Conservation (phyloP, 2,797 vertebrate species). For the Muraenolepis orangiensis region DNA sequence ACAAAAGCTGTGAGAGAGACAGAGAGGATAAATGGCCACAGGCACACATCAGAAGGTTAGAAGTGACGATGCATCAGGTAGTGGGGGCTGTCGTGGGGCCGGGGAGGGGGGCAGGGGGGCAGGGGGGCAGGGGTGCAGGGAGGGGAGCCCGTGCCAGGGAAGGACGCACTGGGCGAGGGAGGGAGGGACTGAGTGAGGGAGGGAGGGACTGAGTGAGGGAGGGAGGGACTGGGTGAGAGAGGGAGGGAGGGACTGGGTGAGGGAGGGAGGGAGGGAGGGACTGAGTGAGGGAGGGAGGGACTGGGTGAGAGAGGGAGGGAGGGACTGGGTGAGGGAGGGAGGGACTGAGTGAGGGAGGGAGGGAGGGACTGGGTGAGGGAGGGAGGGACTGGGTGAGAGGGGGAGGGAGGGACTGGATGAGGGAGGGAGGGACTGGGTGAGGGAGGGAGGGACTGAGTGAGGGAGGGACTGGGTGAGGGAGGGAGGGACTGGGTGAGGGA, state of each 20-base stretch:
- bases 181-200: not conserved
- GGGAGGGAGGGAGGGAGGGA: not conserved
- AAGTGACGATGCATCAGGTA: constrained; percentile 32
- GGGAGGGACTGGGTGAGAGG: too few species aligned
- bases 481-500: constrained; percentile 13
- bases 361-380: constrained; percentile 22
- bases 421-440: constrained; percentile 27
- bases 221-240: not conserved
- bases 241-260: constrained; percentile 18
- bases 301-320: too few species aligned
- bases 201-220: constrained; percentile 23
- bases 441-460: not conserved
- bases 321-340: not conserved
- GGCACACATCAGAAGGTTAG: constrained; percentile 56
- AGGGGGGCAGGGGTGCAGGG: constrained; percentile 15
- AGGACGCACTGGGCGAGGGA: not conserved
- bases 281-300: too few species aligned
- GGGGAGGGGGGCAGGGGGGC: not conserved
- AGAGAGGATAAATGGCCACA: constrained; percentile 46
- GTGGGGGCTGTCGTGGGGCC: not conserved
- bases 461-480: constrained; percentile 8
- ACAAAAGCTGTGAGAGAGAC: constrained; percentile 13
- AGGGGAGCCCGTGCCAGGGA: constrained; percentile 6
- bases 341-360: not conserved
- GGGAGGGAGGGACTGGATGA: not conserved